Conservation (phyloP, 2,797 vertebrate species). For the Anguilla obscura region DNA sequence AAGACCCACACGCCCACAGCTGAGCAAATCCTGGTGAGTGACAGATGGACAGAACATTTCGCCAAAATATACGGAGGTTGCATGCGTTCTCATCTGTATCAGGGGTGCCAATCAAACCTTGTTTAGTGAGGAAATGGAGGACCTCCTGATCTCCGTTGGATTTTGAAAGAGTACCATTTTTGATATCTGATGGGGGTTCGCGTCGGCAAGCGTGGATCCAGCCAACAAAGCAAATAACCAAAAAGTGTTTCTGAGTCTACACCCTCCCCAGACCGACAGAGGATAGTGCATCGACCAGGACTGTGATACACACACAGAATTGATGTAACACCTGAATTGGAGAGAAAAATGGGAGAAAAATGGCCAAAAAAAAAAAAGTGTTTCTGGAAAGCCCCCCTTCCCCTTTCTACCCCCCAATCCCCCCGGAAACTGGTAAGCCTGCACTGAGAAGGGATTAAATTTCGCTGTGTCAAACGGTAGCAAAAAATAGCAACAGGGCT, state of each 20-base stretch:
- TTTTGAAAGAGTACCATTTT: not conserved
- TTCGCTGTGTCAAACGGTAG: not conserved
- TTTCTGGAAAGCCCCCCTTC: too few relatives aligned
- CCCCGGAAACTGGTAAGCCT: too few relatives aligned
- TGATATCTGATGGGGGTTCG: not conserved
- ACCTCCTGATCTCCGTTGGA: not conserved
- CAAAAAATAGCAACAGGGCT: not conserved
- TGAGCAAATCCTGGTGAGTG: conserved; percentile 2
- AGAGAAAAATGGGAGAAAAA: too few relatives aligned
- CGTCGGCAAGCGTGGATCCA: not conserved
- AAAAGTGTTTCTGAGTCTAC: not conserved
- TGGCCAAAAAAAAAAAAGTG: not conserved
- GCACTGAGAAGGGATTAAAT: not conserved
- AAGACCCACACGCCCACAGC: conserved; percentile 51
- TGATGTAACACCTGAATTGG: too few relatives aligned
- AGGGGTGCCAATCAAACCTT: not conserved
- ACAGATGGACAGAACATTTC: not conserved
- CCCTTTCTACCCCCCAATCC: too few relatives aligned
- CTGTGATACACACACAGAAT: too few relatives aligned
- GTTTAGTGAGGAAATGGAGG: not conserved
- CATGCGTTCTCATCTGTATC: not conserved
- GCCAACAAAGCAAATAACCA: not conserved
- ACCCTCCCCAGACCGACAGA: too few relatives aligned
- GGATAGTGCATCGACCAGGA: too few relatives aligned
- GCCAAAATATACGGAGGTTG: not conserved